phyloP scores from a whole-genome alignment of 2,797 vertebrate species.

The Cuniculus paca region DNA sequence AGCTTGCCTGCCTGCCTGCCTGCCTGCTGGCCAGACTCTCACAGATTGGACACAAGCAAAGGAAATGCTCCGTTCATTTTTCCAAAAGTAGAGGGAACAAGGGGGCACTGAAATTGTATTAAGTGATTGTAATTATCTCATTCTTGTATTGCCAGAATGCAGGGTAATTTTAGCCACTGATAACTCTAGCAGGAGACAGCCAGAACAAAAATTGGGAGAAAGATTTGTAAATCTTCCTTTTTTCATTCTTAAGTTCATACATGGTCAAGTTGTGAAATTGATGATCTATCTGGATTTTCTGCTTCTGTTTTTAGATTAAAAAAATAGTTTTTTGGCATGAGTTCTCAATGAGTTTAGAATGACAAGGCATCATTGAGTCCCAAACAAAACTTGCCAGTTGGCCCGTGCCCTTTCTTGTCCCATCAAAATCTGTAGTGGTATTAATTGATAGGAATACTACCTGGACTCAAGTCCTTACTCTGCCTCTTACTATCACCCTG shows the following conservation, averaged over 20 bases:
- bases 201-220: background rate
- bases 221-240: slow-evolving; percentile 49
- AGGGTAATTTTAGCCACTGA: slow-evolving; percentile 3
- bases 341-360: slow-evolving; percentile 27
- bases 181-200: slow-evolving; percentile 55
- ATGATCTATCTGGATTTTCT: slow-evolving; percentile 19
- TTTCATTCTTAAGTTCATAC: background rate
- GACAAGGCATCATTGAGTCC: background rate
- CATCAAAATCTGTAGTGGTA: background rate
- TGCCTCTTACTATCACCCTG: background rate
- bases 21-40: slow-evolving; percentile 35
- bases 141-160: background rate
- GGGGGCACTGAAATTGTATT: background rate
- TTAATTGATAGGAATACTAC: background rate
- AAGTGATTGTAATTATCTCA: slow-evolving; percentile 61
- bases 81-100: slow-evolving; percentile 17
- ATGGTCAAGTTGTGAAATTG: slow-evolving; percentile 2
- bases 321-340: background rate
- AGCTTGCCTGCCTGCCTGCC: slow-evolving; percentile 27
- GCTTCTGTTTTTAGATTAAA: slow-evolving; percentile 23
- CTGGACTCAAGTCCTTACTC: background rate
- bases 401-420: background rate
- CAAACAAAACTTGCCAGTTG: background rate
- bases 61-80: background rate
- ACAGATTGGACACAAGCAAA: slow-evolving; percentile 9